Base-by-base conservation (phyloP, 2,797 vertebrate genomes). In the Lithobates sylvaticus region DNA sequence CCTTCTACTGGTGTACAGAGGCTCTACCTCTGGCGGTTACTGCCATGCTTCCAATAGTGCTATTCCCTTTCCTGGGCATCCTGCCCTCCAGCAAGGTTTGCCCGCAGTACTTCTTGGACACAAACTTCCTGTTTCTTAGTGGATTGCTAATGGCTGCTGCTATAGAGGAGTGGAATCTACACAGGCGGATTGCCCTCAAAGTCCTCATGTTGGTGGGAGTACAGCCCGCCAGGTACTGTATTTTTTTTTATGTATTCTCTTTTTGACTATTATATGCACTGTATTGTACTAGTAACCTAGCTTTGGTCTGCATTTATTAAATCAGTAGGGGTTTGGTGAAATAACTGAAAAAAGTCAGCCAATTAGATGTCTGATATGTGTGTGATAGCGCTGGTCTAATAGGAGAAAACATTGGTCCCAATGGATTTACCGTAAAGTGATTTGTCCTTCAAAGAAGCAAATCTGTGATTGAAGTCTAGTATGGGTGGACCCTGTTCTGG, bases 101-200 rank as follows among this genome's bases (percentile, higher is more conserved):
- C 87, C 95, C 96, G 0, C 97, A 99, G 54, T 99, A 99, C 92
- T 99, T 99, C 89, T 92, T 98, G 36, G 98, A 99, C 90, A 99
- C 98, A 89, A 99, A 98, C 89, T 99, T 99, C 88, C 97, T 99
- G 69, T 99, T 99, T 85, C 93, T 99, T 88, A 98, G 97, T 3
- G 98, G 98, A 0, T 94, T 99, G 29, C 94, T 99, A 86, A 96
- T 99, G 98, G 98, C 98, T 4, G 96, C 96, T 0, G 98, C 97
- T 80, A 98, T 99, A 0, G 98, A 99, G 91, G 96, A 99, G 89
- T 99, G 98, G 96, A 98, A 98, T 74, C 93, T 99, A 42, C 98
- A 99, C 88, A 96, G 96, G 50, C 95, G 98, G 86, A 99, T 99
- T 1, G 98, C 98, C 0, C 95, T 99, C 84, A 97, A 95, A 84